Evolutionary conservation across 2,113 vertebrate species (phyloP).

Genomic region (Tychaedon coryphoeus): DNA sequence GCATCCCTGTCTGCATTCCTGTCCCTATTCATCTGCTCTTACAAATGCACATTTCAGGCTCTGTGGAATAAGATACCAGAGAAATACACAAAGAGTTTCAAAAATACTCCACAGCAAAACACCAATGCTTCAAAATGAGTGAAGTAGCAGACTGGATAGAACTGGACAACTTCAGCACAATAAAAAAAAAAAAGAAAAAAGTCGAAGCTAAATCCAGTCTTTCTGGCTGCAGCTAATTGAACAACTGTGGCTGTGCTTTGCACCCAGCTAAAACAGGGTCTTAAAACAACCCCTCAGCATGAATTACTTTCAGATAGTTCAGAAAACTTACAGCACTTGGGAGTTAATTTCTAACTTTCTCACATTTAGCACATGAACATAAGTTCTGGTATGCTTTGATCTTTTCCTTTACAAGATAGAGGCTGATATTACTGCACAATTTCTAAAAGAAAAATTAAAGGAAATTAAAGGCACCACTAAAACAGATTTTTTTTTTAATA

Average conservation of each 20-base stretch:
- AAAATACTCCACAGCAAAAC: neutral
- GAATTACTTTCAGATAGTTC: neutral
- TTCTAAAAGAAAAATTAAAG: constrained; percentile 13
- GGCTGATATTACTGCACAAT: neutral
- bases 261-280: neutral
- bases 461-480: neutral
- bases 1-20: neutral
- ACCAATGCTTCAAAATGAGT: neutral
- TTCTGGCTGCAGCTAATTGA: neutral
- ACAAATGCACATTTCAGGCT: neutral
- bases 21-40: neutral
- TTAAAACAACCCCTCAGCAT: neutral
- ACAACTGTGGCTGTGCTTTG: neutral
- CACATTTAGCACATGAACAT: neutral
- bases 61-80: neutral
- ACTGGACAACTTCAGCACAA: neutral
- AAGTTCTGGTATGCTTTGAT: constrained; percentile 10
- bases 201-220: neutral
- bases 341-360: neutral
- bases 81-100: neutral
- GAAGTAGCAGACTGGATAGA: neutral
- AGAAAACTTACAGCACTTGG: neutral
- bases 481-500: neutral
- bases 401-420: neutral
- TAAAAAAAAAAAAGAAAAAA: neutral